Evolutionary conservation across 2,888 invertebrate species (phyloP), one percentile per base, ranked within the genome.

Genomic region (Loripinus fragilis): DNA sequence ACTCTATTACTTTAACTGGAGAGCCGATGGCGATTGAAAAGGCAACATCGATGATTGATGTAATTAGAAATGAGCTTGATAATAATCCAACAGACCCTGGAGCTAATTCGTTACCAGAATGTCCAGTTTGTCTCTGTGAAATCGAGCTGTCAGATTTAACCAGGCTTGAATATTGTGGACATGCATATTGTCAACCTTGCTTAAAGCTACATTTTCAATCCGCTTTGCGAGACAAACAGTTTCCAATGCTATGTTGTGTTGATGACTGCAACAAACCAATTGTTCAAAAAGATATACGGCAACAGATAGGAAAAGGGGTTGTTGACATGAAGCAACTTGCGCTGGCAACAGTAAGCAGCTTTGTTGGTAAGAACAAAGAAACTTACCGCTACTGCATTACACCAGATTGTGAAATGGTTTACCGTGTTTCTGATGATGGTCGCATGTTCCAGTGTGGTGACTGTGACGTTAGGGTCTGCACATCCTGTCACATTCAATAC

Each of bases 151-250:
- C 55, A 0, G 85, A 88, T 15, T 71, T 90, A 20, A 89, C 87
- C 69, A 82, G 90, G 15, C 77, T 90, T n/a, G 91, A 92, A 65
- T 81, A 74, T 15, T 92, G 92, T 77, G 91, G 91, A 0, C 92
- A 92, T 81, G 81, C 88, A 3, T 92, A 91, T 71, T 92, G 92
- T 74, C 73, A 66, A 3, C 80, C 80, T 3, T 92, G 92, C 73
- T 42, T 89, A 10, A 79, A 80, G 17, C 67, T 66, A 10, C 86
- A 86, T 69, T 50, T 91, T 0, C 52, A 79, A 15, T 81, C 81
- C n/a, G 81, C 83, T 12, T 74, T 89, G 10, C 64, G 76, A 10
- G 78, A 80, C 65, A 87, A 83, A 64, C 80, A 84, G 7, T 83
- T 92, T 38, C 92, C 92, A 0, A 41, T 92, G 0, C 45, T 23